These are phyloP conservation scores for Acronicta aceris DNA, from an alignment of 2,888 invertebrate species.

Conservation along the genomic window DNA sequence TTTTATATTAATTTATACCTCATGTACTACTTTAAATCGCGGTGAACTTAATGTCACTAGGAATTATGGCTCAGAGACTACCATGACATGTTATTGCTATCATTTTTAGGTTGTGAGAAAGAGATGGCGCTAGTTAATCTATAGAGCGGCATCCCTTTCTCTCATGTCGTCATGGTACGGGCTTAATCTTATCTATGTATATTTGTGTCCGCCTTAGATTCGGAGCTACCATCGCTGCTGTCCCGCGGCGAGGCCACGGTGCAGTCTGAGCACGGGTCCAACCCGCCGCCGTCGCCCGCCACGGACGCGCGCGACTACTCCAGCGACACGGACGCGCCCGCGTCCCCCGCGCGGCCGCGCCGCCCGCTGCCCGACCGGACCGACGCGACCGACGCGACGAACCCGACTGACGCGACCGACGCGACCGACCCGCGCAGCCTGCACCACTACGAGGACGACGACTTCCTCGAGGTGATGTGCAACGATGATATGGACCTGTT, in stretches of 20 bases:
- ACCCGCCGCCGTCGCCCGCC: conserved; percentile 95
- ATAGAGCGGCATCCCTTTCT: no score
- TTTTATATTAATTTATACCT: no score
- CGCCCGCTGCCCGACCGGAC: conserved; percentile 58
- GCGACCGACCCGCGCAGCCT: conserved; percentile 72
- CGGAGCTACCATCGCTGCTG: conserved; percentile 90
- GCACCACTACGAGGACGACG: conserved; percentile 90
- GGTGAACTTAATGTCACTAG: no score
- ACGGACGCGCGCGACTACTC: conserved; percentile 92
- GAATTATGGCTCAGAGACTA: no score
- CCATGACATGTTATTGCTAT: no score
- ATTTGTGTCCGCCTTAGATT: conserved; percentile 70
- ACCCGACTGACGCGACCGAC: conserved; percentile 45
- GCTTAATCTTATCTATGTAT: no score
- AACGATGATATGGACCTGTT: conserved; percentile 93
- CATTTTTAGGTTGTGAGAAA: no score
- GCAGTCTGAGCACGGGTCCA: conserved; percentile 90
- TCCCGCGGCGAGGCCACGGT: conserved; percentile 90
- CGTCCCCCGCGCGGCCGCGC: conserved; percentile 33
- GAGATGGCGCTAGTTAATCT: no score
- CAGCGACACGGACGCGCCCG: conserved; percentile 81
- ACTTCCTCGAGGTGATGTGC: conserved; percentile 92
- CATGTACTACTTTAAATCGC: no score
- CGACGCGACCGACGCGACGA: conserved; percentile 37
- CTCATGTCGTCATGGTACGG: no score